Evolutionary conservation across 2,797 vertebrate genomes (phyloP), one percentile per base, ranked within the genome.

Genomic region (Florisuga fusca): DNA sequence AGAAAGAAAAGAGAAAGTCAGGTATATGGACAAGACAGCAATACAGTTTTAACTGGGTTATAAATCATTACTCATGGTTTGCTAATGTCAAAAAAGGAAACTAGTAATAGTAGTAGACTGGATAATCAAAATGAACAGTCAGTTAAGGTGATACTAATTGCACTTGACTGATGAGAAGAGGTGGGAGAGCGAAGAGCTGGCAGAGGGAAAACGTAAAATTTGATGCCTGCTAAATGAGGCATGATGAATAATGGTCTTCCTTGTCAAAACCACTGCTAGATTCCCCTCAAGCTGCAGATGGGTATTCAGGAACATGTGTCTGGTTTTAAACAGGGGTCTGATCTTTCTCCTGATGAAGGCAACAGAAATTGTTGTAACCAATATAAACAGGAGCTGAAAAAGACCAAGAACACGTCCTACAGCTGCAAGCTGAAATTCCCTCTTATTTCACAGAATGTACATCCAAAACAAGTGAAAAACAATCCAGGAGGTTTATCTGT

Each of bases 171-270:
- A 93, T 94, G 89, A 96, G 85, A 96, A 91, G 83, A 83, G 94
- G 89, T 5, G 50, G 77, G 77, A 93, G 77, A 91, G 53, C 71
- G 94, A 96, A 92, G 76, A 88, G 83, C 53, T 94, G 95, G 95
- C 93, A 96, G 93, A 96, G 79, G 85, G 74, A 96, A 96, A 92
- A 94, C 79, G 93, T 96, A 95, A 91, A 89, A 94, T 90, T 90
- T 95, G 95, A 94, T 95, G 92, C 87, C 93, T 96, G 95, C 83
- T 96, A 96, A 97, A 97, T 95, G 95, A 97, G 91, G 89, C 94
- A 93, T 90, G 94, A 94, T 96, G 95, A 96, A 93, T 94, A 94
- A 97, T 93, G 92, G 77, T 76, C 95, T 96, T 93, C 86, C 94
- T 86, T 94, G 83, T 96, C 94, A 96, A 93, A 97, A 84, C 69